A percentile compares a stretch with the other conserved stretches of the same genome.
phyloP scores from a whole-genome alignment of 2,113 vertebrate species.

The Tyrannus savana region DNA sequence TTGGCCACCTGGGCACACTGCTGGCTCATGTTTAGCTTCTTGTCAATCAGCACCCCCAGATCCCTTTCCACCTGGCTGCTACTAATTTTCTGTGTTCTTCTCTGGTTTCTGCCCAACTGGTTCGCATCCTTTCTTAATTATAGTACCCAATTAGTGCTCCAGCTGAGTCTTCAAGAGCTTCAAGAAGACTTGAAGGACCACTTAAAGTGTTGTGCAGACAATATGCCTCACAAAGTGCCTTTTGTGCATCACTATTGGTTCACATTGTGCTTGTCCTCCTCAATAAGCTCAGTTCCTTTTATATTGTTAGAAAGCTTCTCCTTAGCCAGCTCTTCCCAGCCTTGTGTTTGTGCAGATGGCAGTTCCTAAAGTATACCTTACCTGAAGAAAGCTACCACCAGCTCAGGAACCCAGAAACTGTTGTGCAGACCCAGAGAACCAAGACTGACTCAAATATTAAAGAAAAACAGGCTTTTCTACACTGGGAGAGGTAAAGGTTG shows the following conservation, averaged over 20 bases:
- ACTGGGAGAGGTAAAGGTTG: not conserved
- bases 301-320: not conserved
- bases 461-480: not conserved
- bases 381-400: not conserved
- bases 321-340: not conserved
- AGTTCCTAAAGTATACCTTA: not conserved
- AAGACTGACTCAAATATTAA: not conserved
- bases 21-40: too few relatives aligned
- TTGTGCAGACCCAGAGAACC: not conserved
- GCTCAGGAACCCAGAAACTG: not conserved
- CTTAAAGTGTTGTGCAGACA: not conserved
- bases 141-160: not conserved
- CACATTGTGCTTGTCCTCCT: not conserved
- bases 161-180: not conserved
- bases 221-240: not conserved
- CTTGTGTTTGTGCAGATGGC: not conserved
- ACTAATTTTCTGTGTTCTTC: not conserved
- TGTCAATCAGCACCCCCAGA: too few relatives aligned
- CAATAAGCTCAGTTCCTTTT: not conserved
- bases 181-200: not conserved
- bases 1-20: too few relatives aligned
- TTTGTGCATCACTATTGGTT: not conserved
- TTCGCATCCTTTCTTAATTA: slow-evolving; percentile 7
- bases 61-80: not conserved
- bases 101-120: not conserved